Evolutionary conservation across 1,140 invertebrate species (phyloP).

Genomic region (Anoplophora glabripennis): DNA sequence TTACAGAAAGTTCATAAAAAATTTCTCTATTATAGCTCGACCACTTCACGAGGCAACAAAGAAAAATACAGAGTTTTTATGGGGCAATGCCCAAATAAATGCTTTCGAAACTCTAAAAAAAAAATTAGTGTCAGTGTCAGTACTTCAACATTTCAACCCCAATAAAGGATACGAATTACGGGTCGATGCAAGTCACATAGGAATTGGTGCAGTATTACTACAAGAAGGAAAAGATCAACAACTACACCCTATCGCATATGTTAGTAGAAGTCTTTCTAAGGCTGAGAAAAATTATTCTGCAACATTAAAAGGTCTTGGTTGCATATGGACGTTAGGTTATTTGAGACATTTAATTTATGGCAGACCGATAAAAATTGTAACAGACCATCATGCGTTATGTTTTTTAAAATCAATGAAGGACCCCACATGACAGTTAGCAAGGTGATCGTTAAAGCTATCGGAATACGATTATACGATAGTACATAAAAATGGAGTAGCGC

Average conservation of each 20-base stretch:
- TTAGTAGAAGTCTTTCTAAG: conserved; percentile 38
- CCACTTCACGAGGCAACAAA: conserved; percentile 11
- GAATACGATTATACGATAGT: conserved; percentile 32
- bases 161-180: conserved; percentile 9
- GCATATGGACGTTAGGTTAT: conserved; percentile 45
- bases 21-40: conserved; percentile 18
- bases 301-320: conserved; percentile 49
- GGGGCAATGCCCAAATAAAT: conserved; percentile 6
- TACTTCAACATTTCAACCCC: conserved; percentile 28
- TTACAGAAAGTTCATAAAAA: conserved; percentile 25
- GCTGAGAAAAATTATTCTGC: conserved; percentile 48
- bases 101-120: conserved; percentile 23
- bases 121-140: conserved; percentile 16
- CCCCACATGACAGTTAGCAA: conserved; percentile 35
- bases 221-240: conserved; percentile 19
- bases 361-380: conserved; percentile 27
- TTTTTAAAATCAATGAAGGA: conserved; percentile 49
- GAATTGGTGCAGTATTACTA: conserved; percentile 25
- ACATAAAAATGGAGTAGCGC: conserved; percentile 30
- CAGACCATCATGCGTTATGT: conserved; percentile 49
- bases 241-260: conserved; percentile 30
- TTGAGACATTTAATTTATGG: too few species aligned
- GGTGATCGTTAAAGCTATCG: conserved; percentile 39
- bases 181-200: conserved; percentile 24
- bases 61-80: conserved; percentile 19